Evolutionary conservation across 2,797 vertebrate species (phyloP).

Genomic region (Lutjanus campechanus): DNA sequence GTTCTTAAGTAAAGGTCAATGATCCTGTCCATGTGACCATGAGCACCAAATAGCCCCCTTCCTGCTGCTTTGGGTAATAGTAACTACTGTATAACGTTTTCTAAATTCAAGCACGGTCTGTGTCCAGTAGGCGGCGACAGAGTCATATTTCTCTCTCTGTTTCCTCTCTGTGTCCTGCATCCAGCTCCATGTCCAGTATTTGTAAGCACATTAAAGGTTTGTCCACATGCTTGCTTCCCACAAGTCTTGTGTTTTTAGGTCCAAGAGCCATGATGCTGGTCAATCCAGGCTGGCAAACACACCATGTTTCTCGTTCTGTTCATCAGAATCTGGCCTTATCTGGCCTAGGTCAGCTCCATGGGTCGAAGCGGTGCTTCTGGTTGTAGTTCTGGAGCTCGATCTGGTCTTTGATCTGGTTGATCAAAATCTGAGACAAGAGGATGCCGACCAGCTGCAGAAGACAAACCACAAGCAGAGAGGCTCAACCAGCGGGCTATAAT

Average conservation of each 20-base stretch:
- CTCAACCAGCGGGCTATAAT: constrained; percentile 2
- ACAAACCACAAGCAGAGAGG: constrained; percentile 15
- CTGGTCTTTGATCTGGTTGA: constrained; percentile 94
- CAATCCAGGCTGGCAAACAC: not conserved
- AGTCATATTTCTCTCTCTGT: constrained; percentile 10
- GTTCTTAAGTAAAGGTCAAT: not conserved
- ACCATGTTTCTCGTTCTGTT: not conserved
- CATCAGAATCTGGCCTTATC: constrained; percentile 1
- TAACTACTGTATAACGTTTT: not conserved
- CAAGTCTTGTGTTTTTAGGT: not conserved
- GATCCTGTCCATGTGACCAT: not conserved
- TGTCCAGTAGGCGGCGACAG: constrained; percentile 61
- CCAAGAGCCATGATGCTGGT: not conserved
- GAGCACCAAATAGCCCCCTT: not conserved
- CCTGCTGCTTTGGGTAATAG: not conserved
- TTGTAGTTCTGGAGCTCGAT: constrained; percentile 93
- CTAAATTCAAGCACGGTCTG: not conserved
- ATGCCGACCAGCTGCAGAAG: constrained; percentile 92
- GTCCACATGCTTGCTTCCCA: not conserved
- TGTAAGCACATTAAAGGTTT: not conserved
- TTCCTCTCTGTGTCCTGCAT: not conserved
- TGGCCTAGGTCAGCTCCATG: constrained; percentile 86
- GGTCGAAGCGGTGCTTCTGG: constrained; percentile 88
- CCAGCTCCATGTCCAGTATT: not conserved
- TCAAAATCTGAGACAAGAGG: constrained; percentile 92